phyloP scores from a whole-genome alignment of 1,140 invertebrate genomes.

The Brachionus rubens region DNA sequence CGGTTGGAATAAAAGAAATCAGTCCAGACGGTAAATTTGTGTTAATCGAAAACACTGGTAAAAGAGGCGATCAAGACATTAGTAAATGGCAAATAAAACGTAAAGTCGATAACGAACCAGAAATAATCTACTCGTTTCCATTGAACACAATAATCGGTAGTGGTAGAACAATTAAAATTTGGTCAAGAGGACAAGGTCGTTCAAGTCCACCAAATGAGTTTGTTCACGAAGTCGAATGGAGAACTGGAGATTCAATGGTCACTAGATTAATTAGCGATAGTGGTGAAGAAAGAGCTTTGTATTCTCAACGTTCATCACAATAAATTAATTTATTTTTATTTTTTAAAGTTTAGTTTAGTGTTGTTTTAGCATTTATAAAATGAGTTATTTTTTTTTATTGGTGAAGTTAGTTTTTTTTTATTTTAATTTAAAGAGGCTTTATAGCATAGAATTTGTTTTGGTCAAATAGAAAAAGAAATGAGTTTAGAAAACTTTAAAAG shows the following conservation, averaged over 20 bases:
- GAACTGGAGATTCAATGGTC: conserved; percentile 39
- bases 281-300: conserved; percentile 45
- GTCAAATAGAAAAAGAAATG: not conserved
- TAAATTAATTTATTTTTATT: not conserved
- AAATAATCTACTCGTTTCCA: conserved; percentile 32
- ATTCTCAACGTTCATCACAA: conserved; percentile 34
- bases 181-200: conserved; percentile 46
- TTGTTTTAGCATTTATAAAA: not conserved
- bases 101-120: conserved; percentile 34
- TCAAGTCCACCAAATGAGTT: conserved; percentile 34
- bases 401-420: conserved; percentile 15
- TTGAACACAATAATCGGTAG: conserved; percentile 5
- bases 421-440: not conserved
- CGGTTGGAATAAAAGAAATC: conserved; percentile 61
- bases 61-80: conserved; percentile 19
- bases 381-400: conserved; percentile 2
- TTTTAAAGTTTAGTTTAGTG: conserved; percentile 13
- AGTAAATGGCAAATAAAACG: conserved; percentile 39
- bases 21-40: conserved; percentile 63
- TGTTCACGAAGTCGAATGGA: conserved; percentile 46
- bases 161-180: conserved; percentile 46
- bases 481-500: too few species aligned
- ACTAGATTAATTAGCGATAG: conserved; percentile 28
- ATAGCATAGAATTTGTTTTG: not conserved
- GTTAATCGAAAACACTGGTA: conserved; percentile 34